Evolutionary conservation across 2,888 invertebrate genomes (phyloP), one percentile per base, ranked within the genome.

Genomic region (Glaucopsyche alexis): DNA sequence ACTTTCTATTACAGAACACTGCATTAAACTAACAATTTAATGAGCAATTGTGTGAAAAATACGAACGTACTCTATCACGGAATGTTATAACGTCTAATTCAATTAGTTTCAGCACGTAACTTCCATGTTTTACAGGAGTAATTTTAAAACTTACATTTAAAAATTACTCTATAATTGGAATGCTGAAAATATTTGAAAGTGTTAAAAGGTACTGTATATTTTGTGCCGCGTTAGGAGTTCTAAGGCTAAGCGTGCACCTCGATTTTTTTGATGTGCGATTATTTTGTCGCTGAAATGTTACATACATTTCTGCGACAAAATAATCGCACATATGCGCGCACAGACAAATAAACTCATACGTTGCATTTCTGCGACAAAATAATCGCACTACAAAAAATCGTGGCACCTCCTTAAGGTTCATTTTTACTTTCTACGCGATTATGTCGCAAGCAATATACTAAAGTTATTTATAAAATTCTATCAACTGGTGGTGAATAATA

Each of bases 31-130:
- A 72, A 66, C 72, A 65, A 47, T 85, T 86, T 87, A 88, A 87
- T 86, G 84, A 85, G 81, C 81, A 83, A 83, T 85, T 84, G 78
- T 81, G 80, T 80, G 81, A 84, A 86, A 84, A 85, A 83, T 84
- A 80, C 79, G 71, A 72, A 72, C 50, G 74, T 74, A 69, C 69
- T 60, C 45, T 70, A 74, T 71, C 70, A 66, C 74, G 72, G 71
- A 71, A 74, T 70, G 65, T 70, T 66, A 45, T 72, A 66, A 42
- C 65, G 66, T 72, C 16, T 60, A 72, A 67, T 72, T 72, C 72
- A 50, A 72, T 72, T 72, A 72, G 65, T 65, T 65, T 72, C 13
- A 72, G 65, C 72, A 72, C 72, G 72, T 72, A 64, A 72, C 38
- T 60, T 64, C 42, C 72, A 38, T 72, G 72, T 64, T 49, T 47